These are phyloP conservation scores for Ornithorhynchus anatinus DNA, from an alignment of 2,113 vertebrate species.

Conservation along the genomic window DNA sequence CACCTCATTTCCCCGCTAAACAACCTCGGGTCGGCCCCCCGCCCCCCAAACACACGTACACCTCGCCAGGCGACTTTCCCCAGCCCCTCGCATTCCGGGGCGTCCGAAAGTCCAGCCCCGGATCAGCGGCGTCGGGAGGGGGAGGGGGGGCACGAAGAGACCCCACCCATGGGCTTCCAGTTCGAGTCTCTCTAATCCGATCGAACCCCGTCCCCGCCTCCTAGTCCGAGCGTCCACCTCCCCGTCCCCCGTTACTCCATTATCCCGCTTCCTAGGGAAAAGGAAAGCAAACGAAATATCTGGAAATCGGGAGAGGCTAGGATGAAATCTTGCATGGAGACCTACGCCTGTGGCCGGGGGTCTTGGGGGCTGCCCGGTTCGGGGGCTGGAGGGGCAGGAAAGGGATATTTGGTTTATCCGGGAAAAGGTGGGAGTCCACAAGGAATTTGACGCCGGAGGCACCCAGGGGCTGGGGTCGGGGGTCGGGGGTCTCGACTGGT, in stretches of 20 bases:
- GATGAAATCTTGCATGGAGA: too few species aligned
- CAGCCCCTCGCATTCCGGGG: background rate
- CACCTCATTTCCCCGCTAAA: too few species aligned
- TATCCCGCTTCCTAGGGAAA: too few species aligned
- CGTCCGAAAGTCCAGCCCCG: background rate
- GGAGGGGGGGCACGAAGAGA: too few species aligned
- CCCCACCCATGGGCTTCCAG: fast-evolving
- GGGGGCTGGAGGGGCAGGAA: too few species aligned
- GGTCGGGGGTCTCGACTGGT: background rate
- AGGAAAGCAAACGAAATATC: too few species aligned
- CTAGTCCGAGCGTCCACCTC: background rate
- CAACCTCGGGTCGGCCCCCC: background rate
- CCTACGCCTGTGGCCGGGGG: too few species aligned
- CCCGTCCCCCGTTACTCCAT: background rate
- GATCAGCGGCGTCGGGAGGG: background rate
- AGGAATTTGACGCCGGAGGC: too few species aligned
- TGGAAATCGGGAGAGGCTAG: too few species aligned
- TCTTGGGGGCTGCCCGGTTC: too few species aligned
- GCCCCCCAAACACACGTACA: background rate
- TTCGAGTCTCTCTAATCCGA: background rate
- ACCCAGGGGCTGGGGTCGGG: background rate
- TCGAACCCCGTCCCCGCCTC: background rate
- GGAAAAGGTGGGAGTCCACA: too few species aligned
- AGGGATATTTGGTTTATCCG: too few species aligned
- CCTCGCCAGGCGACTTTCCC: background rate